Evolutionary conservation across 2,888 invertebrate species (phyloP), one percentile per base, ranked within the genome.

Genomic region (Troglohyphantes excavatus): DNA sequence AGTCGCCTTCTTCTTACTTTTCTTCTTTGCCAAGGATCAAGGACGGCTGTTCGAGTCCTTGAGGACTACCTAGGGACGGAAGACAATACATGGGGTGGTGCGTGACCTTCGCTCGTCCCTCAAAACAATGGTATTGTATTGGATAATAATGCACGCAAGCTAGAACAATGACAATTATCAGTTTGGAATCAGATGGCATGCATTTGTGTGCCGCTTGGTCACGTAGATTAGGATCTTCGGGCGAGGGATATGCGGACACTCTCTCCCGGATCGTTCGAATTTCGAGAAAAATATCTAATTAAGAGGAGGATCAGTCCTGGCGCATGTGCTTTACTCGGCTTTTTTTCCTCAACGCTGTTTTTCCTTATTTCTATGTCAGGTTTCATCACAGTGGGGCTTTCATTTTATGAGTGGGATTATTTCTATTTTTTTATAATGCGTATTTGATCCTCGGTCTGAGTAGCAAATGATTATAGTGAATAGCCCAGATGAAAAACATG

Each of bases 91-190:
- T 21, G 68, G 76, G 88, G 53, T 75, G 73, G 72, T 87, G 82
- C 23, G 82, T 89, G 82, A 76, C 83, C 83, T 84, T 82, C 82
- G 63, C 67, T 61, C 83, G 19, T 46, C 68, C 70, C 70, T 65
- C n/a, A 68, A 70, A 83, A 89, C 83, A 83, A 89, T 83, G 65
- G 70, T 68, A 83, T 83, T 89, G 83, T 89, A 89, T 84, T 78
- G 78, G 89, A 89, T 89, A 89, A 89, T 84, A 83, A 89, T 43
- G 78, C 89, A 83, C 83, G 76, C 76, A 61, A 75, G 82, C 43
- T 89, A 59, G 53, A 89, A 89, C 89, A 89, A 89, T 89, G 89
- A 76, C 89, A 78, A 89, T 89, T 89, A 89, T 89, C 89, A 83
- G 83, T 70, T 88, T 23, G 46, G 21, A 89, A 89, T 89, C 89